Evolutionary conservation across 1,140 invertebrate species (phyloP).

Genomic region (Artemia franciscana): DNA sequence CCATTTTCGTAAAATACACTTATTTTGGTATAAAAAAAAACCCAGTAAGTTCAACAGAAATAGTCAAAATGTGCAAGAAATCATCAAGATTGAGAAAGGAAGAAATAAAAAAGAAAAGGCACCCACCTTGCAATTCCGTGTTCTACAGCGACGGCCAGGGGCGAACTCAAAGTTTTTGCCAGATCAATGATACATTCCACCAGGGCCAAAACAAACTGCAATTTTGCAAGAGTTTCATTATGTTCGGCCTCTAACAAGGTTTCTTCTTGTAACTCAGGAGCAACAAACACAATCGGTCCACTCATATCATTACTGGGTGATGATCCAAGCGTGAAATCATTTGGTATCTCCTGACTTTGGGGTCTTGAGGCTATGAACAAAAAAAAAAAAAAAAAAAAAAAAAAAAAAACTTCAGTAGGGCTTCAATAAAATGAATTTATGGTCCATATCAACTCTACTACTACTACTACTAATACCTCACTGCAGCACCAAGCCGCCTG

Average conservation of each 20-base stretch:
- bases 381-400: too few species aligned
- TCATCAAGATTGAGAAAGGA: constrained; percentile 2
- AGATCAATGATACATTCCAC: constrained; percentile 74
- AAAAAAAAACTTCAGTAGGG: too few species aligned
- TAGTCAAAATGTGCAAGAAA: neutral
- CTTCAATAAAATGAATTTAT: too few species aligned
- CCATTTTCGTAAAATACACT: too few species aligned
- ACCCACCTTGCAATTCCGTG: constrained; percentile 7
- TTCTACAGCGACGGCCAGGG: constrained; percentile 28
- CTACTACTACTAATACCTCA: too few species aligned
- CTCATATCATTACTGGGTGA: constrained; percentile 24
- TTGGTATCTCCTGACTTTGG: neutral
- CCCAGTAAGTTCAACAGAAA: constrained; percentile 1
- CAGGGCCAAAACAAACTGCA: constrained; percentile 73
- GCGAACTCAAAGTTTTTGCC: constrained; percentile 46
- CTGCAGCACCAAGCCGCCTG: too few species aligned
- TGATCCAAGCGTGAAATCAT: constrained; percentile 17
- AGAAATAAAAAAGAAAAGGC: constrained; percentile 2
- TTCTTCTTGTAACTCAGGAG: constrained; percentile 80
- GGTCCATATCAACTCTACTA: too few species aligned
- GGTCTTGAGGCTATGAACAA: neutral
- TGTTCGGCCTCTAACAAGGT: constrained; percentile 80
- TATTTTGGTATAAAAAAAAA: too few species aligned
- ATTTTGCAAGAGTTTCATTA: constrained; percentile 74
- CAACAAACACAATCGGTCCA: constrained; percentile 49